Evolutionary conservation across 2,888 invertebrate species (phyloP), one percentile per base, ranked within the genome.

Genomic region (Caenorhabditis angaria): DNA sequence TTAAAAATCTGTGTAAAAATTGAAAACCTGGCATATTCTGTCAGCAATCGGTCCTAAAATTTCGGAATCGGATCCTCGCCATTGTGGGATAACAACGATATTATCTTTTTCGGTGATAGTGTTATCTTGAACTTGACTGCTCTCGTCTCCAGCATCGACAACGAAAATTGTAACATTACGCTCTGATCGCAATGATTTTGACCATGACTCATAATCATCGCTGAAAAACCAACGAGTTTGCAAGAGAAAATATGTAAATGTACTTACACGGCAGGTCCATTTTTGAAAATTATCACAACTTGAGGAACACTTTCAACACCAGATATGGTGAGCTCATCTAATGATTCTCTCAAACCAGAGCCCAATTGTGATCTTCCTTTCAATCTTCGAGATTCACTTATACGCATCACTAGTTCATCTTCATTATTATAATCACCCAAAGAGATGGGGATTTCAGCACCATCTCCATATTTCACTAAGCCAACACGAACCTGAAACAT

Each of bases 401-500:
- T 81, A 47, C 80, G 68, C 8, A 71, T 53, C 20, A 86, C 70
- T 20, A 86, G 60, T 28, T 86, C 82, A 6, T 81, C 82, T 25
- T 80, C 79, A 41, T 76, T 75, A 48, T 78, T 75, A 57, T 86
- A 86, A 50, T 86, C 86, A 48, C 86, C 86, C 20, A 86, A 70
- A 2, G 85, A 78, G 20, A 86, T 61, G 8, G 86, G 85, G 27
- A 87, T 82, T 27, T 85, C 83, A 4, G 83, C 83, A 18, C 69
- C 70, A 41, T 84, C 82, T 24, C 86, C 85, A 58, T 82, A 86
- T 59, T 86, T 85, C 28, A 86, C 65, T 0, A 87, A 66, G n/a
- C 86, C 86, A 32, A 86, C 76, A 8, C 86, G 76, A 5, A 80
- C 70, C 55, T 61, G 29, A 4, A 48, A 60, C 4, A 1, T 48